Evolutionary conservation across 37 sponge, comb jelly and placozoan species (phyloP), one percentile per base, ranked within the genome.

Genomic region (Sycon ciliatum): DNA sequence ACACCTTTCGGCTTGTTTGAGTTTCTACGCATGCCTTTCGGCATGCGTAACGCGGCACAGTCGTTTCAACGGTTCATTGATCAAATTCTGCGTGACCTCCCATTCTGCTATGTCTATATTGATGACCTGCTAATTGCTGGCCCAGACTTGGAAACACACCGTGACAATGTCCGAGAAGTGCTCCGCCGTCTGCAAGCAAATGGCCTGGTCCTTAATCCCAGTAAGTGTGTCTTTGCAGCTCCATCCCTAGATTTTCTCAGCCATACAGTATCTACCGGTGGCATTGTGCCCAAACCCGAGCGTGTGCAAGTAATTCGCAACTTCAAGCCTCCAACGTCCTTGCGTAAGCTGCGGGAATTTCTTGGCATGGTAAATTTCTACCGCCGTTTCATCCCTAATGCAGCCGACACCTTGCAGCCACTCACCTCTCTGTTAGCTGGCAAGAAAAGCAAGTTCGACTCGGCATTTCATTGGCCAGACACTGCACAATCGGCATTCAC

Each of bases 11-110:
- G n/a, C n/a, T n/a, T n/a, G n/a, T n/a, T n/a, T n/a, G n/a, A 83
- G 57, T 83, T 83, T 61, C 49, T 73, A 9, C 39, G 72, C 4
- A 82, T 82, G 77, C 82, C 82, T 22, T 81, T 82, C 49, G 82
- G 77, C 7, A 57, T 82, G 22, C 56, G 82, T 22, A 76, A 82
- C 27, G 76, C 82, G 0, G 77, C 82, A 29, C 82, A 82, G 66
- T 76, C 82, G 0, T 82, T 82, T 32, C n/a, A n/a, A n/a, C n/a
- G n/a, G n/a, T n/a, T n/a, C n/a, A n/a, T n/a, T n/a, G n/a, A n/a
- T n/a, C n/a, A n/a, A n/a, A n/a, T n/a, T n/a, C n/a, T n/a, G n/a
- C n/a, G n/a, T n/a, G n/a, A n/a, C n/a, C n/a, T n/a, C n/a, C 67
- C 31, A 36, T 65, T 65, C n/a, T 34, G 36, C 36, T 65, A 32